Evolutionary conservation across 2,797 vertebrate genomes (phyloP).

Genomic region (Enteromius radiatus): DNA sequence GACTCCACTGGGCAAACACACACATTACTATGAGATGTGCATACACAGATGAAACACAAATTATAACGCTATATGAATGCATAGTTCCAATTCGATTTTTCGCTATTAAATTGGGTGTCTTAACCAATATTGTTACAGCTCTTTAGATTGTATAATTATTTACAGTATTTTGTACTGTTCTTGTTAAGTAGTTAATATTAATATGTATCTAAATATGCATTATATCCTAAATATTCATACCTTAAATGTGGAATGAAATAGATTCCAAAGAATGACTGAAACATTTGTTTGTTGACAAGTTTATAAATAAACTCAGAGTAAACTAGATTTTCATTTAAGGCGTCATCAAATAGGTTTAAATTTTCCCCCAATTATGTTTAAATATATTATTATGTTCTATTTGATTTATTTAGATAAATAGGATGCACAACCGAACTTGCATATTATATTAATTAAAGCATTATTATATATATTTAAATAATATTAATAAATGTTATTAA

Average conservation of each 20-base stretch:
- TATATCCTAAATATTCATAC: neutral
- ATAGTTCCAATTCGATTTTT: neutral
- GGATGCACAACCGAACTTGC: no score
- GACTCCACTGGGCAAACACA: conserved; percentile 33
- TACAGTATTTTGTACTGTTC: neutral
- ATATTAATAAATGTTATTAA: no score
- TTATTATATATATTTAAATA: no score
- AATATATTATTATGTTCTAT: no score
- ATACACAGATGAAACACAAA: conserved; percentile 70
- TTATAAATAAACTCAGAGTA: no score
- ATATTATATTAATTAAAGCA: no score
- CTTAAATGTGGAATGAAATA: neutral
- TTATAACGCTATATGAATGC: conserved; percentile 43
- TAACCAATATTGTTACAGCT: neutral
- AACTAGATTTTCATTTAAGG: no score
- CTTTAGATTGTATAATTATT: neutral
- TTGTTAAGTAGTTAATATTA: neutral
- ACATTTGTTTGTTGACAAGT: neutral
- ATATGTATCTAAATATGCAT: neutral
- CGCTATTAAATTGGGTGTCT: neutral
- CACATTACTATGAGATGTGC: conserved; percentile 60
- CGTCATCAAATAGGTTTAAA: no score
- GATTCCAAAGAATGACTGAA: neutral
- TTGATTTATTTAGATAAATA: no score
- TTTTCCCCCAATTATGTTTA: no score